These are phyloP conservation scores for Cactoblastis cactorum DNA, from an alignment of 2,888 invertebrate genomes.

Conservation along the genomic window DNA sequence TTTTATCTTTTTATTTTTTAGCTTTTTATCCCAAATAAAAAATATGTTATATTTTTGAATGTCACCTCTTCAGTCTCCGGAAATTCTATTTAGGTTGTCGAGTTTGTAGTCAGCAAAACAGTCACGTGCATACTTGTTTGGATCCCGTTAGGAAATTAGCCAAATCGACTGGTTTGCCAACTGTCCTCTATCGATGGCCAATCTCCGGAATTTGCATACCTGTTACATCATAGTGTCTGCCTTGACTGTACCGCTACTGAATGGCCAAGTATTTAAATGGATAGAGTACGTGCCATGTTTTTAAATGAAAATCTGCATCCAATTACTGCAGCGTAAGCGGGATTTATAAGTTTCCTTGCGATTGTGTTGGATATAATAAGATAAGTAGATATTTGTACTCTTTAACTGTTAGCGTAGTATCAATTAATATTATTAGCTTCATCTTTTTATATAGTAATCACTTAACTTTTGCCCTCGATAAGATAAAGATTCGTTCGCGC, in stretches of 20 bases:
- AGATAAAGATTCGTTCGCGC: no score
- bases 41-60: no score
- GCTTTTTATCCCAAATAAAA: no score
- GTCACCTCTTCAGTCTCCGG: no score
- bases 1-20: no score
- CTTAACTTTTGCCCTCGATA: no score
- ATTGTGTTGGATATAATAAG: neutral
- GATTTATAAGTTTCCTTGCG: neutral
- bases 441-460: no score
- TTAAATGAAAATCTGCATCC: neutral
- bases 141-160: slow-evolving; percentile 7
- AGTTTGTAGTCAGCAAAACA: neutral
- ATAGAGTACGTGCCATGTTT: neutral
- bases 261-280: neutral
- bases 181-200: neutral
- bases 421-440: no score
- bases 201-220: slow-evolving; percentile 6
- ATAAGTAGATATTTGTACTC: neutral
- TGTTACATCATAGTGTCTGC: slow-evolving; percentile 3
- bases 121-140: neutral
- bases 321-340: neutral
- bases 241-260: slow-evolving; percentile 3
- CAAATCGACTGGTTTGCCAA: slow-evolving; percentile 4
- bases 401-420: no score
- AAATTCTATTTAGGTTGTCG: neutral